Conservation (phyloP, 1,140 invertebrate species). For the Aphaenogaster floridana region DNA sequence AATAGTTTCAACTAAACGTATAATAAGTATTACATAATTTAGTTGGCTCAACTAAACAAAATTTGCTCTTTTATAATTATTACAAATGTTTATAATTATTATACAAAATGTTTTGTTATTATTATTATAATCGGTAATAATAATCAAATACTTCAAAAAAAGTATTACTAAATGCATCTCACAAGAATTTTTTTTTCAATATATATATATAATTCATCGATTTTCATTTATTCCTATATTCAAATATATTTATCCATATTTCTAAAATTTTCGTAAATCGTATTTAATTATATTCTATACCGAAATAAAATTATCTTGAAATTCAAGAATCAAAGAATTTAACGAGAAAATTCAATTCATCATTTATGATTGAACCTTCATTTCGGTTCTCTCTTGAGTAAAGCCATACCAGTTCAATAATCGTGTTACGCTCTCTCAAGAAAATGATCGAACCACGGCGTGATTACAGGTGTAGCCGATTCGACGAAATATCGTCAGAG, state of each 20-base stretch:
- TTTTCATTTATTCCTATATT: neutral
- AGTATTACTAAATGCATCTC: too few relatives aligned
- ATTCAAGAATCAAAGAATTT: constrained; percentile 3
- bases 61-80: too few relatives aligned
- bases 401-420: neutral
- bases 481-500: constrained; percentile 81
- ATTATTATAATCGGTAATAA: too few relatives aligned
- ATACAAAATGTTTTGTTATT: too few relatives aligned
- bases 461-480: constrained; percentile 73
- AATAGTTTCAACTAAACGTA: too few relatives aligned
- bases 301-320: neutral
- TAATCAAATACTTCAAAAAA: too few relatives aligned
- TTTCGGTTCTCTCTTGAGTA: neutral
- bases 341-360: neutral
- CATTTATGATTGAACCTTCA: neutral
- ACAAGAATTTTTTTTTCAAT: too few relatives aligned
- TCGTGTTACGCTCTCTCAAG: neutral
- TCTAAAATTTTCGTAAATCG: neutral
- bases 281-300: neutral
- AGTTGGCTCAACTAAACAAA: too few relatives aligned
- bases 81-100: too few relatives aligned
- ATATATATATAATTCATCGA: neutral
- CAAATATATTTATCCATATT: neutral
- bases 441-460: constrained; percentile 11
- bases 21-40: too few relatives aligned